A percentile compares a stretch with the other conserved stretches of the same genome.
These are phyloP conservation scores for Sinohyriopsis cumingii DNA, from an alignment of 2,888 invertebrate species.

Conservation along the genomic window DNA sequence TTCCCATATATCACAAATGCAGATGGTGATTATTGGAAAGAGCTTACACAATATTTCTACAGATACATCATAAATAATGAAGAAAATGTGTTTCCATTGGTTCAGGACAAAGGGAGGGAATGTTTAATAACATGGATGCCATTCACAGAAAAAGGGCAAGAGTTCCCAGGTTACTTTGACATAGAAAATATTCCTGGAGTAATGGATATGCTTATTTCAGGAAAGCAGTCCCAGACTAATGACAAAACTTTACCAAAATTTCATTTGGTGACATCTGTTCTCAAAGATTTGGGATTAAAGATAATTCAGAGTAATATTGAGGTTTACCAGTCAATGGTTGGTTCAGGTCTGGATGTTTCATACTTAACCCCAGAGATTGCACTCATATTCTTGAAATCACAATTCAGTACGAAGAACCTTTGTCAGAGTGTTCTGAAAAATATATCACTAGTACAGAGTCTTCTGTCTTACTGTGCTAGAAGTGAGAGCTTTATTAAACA, in stretches of 20 bases:
- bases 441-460: slow-evolving; percentile 9
- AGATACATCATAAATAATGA: neutral
- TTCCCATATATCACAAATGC: slow-evolving; percentile 19
- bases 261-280: neutral
- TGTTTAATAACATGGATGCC: neutral
- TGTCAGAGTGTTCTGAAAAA: too few relatives aligned
- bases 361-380: slow-evolving; percentile 15
- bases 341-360: slow-evolving; percentile 1
- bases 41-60: slow-evolving; percentile 4
- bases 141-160: neutral
- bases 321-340: slow-evolving; percentile 16
- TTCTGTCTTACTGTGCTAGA: slow-evolving; percentile 16
- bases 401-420: neutral
- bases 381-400: slow-evolving; percentile 22
- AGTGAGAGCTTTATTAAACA: slow-evolving; percentile 10
- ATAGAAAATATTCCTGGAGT: neutral
- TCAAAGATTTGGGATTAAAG: slow-evolving; percentile 28
- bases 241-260: neutral
- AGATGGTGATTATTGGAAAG: slow-evolving; percentile 16
- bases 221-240: neutral
- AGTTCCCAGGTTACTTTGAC: neutral
- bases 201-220: neutral
- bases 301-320: slow-evolving; percentile 14
- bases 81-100: neutral
- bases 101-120: neutral